Percentiles rank a stretch among this genome's conserved stretches.
phyloP scores from a whole-genome alignment of 2,113 vertebrate species.

The Telmatochromis brichardi region DNA sequence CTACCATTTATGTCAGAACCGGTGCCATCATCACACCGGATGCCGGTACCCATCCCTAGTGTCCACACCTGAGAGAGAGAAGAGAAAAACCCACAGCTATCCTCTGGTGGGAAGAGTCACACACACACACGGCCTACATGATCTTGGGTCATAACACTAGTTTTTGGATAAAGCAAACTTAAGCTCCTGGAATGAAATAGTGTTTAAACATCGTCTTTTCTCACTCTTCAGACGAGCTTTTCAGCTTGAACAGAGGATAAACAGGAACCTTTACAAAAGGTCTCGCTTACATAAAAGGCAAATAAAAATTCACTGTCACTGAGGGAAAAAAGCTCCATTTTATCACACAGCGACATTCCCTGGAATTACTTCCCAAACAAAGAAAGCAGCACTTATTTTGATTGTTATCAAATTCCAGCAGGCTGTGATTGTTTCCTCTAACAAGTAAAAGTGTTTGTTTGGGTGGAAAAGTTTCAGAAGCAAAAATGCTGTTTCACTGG shows the following conservation, averaged over 20 bases:
- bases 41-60: background rate
- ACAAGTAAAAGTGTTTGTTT: background rate
- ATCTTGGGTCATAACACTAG: background rate
- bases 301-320: background rate
- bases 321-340: background rate
- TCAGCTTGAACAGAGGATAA: background rate
- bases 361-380: background rate
- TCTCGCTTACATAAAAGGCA: background rate
- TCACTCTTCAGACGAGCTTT: background rate
- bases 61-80: background rate
- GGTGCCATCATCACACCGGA: no score
- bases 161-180: background rate
- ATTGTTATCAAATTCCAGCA: constrained; percentile 4
- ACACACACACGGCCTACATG: background rate
- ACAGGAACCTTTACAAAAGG: background rate
- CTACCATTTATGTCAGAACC: no score
- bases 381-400: background rate
- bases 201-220: background rate
- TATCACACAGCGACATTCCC: background rate
- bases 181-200: background rate
- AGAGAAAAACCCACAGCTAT: background rate
- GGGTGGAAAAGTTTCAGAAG: background rate
- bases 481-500: background rate
- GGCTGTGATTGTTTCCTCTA: constrained; percentile 6
- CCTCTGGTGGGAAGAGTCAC: background rate